Percentiles rank a stretch among this genome's conserved stretches.
Conservation (phyloP, 2,888 invertebrate species). For the Saturnia pavonia region DNA sequence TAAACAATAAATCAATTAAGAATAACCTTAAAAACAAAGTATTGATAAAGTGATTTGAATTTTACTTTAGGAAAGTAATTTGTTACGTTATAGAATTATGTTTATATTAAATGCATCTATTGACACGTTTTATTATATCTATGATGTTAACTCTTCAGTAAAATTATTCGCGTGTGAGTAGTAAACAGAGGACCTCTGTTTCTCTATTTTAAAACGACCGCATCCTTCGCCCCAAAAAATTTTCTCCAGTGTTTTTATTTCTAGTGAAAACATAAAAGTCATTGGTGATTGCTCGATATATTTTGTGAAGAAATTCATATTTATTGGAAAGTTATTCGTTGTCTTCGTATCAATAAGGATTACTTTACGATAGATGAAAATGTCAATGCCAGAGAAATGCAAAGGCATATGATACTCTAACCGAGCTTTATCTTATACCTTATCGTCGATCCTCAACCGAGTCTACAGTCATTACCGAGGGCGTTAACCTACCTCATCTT, state of each 20-base stretch:
- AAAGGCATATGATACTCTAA: conserved; percentile 35
- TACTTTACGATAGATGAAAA: conserved; percentile 51
- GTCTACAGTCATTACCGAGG: conserved; percentile 56
- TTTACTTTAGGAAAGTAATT: no score
- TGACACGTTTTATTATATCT: no score
- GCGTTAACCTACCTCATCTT: conserved; percentile 72
- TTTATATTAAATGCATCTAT: no score
- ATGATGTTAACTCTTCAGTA: no score
- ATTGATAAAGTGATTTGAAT: no score
- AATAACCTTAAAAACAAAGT: no score
- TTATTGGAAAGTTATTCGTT: conserved; percentile 56
- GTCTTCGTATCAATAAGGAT: conserved; percentile 47
- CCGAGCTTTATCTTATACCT: conserved; percentile 28
- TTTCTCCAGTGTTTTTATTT: neutral
- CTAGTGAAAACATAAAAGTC: neutral
- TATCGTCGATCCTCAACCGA: conserved; percentile 30
- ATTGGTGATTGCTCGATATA: conserved; percentile 20
- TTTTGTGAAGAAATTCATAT: conserved; percentile 22
- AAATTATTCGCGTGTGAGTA: no score
- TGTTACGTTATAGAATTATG: no score
- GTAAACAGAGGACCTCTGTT: no score
- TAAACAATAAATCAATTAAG: no score
- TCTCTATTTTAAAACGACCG: no score
- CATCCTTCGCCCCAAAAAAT: no score
- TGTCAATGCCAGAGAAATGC: conserved; percentile 52